Base-by-base conservation (phyloP, 35 echinoderm and acorn worm genomes). In the Strongylocentrotus purpuratus region DNA sequence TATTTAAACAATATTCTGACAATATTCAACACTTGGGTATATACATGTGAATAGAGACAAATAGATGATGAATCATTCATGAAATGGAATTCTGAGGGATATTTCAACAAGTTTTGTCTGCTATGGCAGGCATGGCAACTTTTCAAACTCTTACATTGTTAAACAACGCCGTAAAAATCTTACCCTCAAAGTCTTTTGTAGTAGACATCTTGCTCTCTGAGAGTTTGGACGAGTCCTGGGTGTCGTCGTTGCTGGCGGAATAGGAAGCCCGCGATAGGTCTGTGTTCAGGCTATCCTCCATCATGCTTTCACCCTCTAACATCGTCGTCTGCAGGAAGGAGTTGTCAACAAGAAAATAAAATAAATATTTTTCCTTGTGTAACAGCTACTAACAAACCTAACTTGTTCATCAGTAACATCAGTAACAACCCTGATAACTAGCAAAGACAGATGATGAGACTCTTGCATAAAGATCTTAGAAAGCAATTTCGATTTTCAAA, bases 241-340 rank as follows among this genome's bases (percentile, higher is more conserved):
- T 96, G 32, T 97, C 96, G 17, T 97, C 97, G 20, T 86, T 96
- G 33, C 78, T 88, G 61, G 97, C 96, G 5, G 97, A 96, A 55
- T 95, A 96, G 88, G 97, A 97, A 0, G 94, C 94, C 47, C 61
- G 96, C 0, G 97, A 97, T 41, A 85, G 47, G 58, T 97, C 95
- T 10, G 95, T 96, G 61, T 96, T 93, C 91, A 93, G 41, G 46
- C 91, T 93, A 58, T 93, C 94, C 33, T 96, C 96, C 22, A 86
- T 94, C 47, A 93, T 93, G 48, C 91, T 93, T 47, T 93, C 91
- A 47, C 48, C 91, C 31, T 93, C 91, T 13, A 93, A 46, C 31
- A 58, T 93, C n/a, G 91, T 93, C 5, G 91, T 93, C 91, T 93
- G 31, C 13, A 45, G 87, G 22, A 78, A 78, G n/a, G 65, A 93